Base-by-base conservation (phyloP, 1,140 invertebrate genomes). In the Drosophila busckii region DNA sequence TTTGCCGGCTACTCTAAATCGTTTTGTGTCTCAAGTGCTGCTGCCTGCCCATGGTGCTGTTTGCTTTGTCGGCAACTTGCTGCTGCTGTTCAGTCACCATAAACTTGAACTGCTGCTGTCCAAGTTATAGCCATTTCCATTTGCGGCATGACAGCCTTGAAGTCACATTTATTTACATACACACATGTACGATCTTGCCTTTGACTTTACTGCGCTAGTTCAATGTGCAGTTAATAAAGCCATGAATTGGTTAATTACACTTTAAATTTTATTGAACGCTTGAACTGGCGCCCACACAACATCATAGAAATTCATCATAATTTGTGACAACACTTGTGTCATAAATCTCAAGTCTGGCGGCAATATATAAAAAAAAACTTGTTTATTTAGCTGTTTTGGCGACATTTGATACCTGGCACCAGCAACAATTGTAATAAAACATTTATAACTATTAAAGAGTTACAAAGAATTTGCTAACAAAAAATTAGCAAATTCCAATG, bases 101-200 rank as follows among this genome's bases (percentile, higher is more conserved):
- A 64, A 62, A 75, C 64, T 71, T 50, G 67, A 75, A 69, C 70
- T 76, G 38, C 69, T 69, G 34, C 45, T 35, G 35, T 54, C 56
- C 56, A 60, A 60, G 56, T 54, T 54, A 50, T 60, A 54, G 53
- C 56, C 56, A 60, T 60, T 60, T 60, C 56, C 56, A 60, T 54
- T 54, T 60, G 56, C 56, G 56, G 56, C 56, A 54, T 9, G n/a
- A 16, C 38, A 63, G 70, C 63, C 70, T 70, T 65, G 60, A 55
- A 64, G 53, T 23, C 35, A 40, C 41, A 52, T 17, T 67, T 56
- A 65, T 65, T 65, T 65, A 60, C 9, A 16, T 16, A 26, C 20
- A 2, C 22, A 32, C 20, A 40, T 38, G 26, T 29, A 49, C 25
- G 49, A 44, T 52, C 31, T 37, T 22, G 17, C 32, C n/a, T n/a